A percentile compares a stretch with the other conserved stretches of the same genome.
Evolutionary conservation across 2,797 vertebrate genomes (phyloP).

Genomic region (Numenius phaeopus): DNA sequence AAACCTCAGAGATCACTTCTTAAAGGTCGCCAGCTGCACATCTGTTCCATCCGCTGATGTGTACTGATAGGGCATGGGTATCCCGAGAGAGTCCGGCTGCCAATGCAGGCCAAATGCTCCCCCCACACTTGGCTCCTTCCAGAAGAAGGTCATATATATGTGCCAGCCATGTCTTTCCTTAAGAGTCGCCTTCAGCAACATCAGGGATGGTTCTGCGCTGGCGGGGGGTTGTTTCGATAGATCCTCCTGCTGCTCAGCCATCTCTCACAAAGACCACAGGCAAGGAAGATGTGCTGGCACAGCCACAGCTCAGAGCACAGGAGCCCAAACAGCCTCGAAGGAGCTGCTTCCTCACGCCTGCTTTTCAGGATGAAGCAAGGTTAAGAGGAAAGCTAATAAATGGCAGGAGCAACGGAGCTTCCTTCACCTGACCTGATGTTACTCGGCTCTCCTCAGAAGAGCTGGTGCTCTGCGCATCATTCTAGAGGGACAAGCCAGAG

Average conservation of each 20-base stretch:
- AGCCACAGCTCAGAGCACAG: background rate
- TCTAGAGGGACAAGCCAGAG: background rate
- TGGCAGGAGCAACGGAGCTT: background rate
- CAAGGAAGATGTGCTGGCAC: background rate
- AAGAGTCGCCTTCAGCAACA: background rate
- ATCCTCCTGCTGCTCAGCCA: background rate
- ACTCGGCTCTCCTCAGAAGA: background rate
- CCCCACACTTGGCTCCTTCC: background rate
- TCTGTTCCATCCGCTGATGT: background rate
- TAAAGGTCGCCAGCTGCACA: background rate
- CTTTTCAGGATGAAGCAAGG: background rate
- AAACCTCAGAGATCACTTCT: background rate
- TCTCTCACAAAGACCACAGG: background rate
- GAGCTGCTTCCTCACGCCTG: background rate
- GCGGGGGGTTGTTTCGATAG: background rate
- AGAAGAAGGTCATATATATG: background rate
- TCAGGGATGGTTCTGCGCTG: background rate
- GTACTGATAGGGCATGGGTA: background rate
- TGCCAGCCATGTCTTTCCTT: background rate
- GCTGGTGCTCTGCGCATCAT: background rate
- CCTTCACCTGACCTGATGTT: background rate
- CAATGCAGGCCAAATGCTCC: rapidly evolving
- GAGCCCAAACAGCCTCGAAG: background rate
- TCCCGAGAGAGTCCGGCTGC: background rate
- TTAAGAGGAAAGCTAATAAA: background rate